Percentiles rank a stretch among this genome's conserved stretches.
Evolutionary conservation across 2,797 vertebrate species (phyloP).

Genomic region (Rhyacichthys aspro): DNA sequence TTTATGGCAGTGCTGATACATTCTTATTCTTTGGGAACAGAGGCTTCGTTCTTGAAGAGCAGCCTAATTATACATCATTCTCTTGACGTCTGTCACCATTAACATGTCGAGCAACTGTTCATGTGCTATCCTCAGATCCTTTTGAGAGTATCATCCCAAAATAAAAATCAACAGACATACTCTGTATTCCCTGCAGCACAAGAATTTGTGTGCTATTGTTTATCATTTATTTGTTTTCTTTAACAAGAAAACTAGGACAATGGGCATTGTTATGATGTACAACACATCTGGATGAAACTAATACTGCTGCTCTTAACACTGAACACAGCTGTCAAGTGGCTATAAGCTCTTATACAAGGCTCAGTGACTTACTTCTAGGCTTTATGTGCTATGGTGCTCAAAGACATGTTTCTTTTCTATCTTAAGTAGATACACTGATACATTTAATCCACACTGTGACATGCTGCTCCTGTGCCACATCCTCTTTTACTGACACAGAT

Average conservation of each 20-base stretch:
- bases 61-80: constrained; percentile 2
- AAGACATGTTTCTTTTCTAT: constrained; percentile 50
- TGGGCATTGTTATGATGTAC: neutral
- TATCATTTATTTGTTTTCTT: neutral
- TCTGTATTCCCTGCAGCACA: too few relatives aligned
- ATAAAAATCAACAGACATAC: neutral
- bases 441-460: constrained; percentile 52
- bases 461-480: constrained; percentile 34
- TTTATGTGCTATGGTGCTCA: constrained; percentile 26
- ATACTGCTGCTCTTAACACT: constrained; percentile 1
- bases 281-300: constrained; percentile 20
- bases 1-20: neutral
- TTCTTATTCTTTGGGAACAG: neutral
- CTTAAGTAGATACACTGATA: constrained; percentile 50
- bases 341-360: constrained; percentile 16
- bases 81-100: neutral
- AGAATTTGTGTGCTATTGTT: too few relatives aligned
- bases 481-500: constrained; percentile 50
- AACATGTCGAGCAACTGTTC: neutral
- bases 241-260: neutral
- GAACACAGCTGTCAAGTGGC: constrained; percentile 19
- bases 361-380: constrained; percentile 19
- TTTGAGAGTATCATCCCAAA: constrained; percentile 2
- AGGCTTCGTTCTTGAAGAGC: neutral
- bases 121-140: neutral